These are phyloP conservation scores for Heterotilapia buettikoferi DNA, from an alignment of 2,113 vertebrate species.

Conservation along the genomic window DNA sequence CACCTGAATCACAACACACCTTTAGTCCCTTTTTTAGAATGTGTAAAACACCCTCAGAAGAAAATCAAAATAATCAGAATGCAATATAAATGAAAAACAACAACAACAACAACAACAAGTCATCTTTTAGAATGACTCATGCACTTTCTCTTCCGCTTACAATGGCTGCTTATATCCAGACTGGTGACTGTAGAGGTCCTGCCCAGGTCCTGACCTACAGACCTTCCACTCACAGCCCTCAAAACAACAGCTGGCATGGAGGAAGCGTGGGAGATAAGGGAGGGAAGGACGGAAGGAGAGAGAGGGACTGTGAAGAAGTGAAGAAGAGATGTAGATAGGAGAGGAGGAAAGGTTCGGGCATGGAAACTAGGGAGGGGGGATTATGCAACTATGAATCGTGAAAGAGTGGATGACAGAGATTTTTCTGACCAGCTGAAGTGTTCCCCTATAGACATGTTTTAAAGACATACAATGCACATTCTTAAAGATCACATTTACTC, in stretches of 20 bases:
- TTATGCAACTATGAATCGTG: not conserved
- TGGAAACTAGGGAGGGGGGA: not conserved
- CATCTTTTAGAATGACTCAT: not conserved
- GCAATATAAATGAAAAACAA: not conserved
- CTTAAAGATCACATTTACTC: not conserved
- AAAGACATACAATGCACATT: not conserved
- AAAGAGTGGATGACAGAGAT: not conserved
- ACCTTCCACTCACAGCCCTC: conserved; percentile 32
- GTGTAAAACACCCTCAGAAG: not conserved
- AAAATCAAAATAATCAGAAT: not conserved
- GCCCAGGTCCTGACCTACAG: conserved; percentile 54
- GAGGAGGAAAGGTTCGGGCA: not conserved
- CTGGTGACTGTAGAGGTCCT: conserved; percentile 17
- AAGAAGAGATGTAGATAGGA: not conserved
- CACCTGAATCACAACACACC: not conserved
- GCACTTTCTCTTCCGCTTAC: not conserved
- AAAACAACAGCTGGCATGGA: conserved; percentile 72
- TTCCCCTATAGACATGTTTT: not conserved
- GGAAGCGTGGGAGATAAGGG: conserved; percentile 27
- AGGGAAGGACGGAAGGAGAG: not conserved
- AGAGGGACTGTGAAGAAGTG: conserved; percentile 4
- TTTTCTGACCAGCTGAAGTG: not conserved
- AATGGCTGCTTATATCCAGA: conserved; percentile 18
- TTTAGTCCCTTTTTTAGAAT: not conserved
- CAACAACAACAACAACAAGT: not conserved